Percentiles rank a stretch among this genome's conserved stretches.
These are phyloP conservation scores for Anthonomus grandis DNA, from an alignment of 1,140 invertebrate genomes.

Conservation along the genomic window DNA sequence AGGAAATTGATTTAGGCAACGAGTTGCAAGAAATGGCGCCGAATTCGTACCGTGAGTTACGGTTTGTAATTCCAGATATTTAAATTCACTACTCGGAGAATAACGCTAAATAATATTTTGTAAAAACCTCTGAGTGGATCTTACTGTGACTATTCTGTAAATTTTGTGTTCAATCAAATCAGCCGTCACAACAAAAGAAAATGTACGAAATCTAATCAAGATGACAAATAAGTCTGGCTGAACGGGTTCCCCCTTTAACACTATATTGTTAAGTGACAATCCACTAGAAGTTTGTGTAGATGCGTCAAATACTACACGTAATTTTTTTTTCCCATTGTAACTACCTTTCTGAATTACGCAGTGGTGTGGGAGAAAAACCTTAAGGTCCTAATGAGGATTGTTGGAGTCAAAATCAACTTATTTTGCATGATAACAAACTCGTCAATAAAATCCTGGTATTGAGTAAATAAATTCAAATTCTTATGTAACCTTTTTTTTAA, in stretches of 20 bases:
- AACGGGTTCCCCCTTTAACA: constrained; percentile 25
- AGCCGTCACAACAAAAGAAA: background rate
- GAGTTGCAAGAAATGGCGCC: too few species aligned
- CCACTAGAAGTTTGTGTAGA: too few species aligned
- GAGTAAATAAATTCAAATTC: background rate
- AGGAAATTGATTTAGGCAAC: constrained; percentile 5
- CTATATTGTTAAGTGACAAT: constrained; percentile 38
- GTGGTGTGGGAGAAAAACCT: constrained; percentile 34
- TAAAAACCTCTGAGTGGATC: constrained; percentile 2
- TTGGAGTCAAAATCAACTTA: background rate
- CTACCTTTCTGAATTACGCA: constrained; percentile 33
- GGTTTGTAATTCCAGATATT: too few species aligned
- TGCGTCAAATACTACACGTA: too few species aligned
- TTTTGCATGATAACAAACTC: background rate
- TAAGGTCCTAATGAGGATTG: background rate
- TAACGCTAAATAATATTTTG: constrained; percentile 12
- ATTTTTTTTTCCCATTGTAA: too few species aligned
- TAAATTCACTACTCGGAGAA: constrained; percentile 5
- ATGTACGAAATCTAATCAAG: constrained; percentile 4
- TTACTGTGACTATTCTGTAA: constrained; percentile 3
- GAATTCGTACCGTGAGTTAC: too few species aligned
- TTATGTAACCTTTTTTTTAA: background rate
- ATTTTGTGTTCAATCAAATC: constrained; percentile 22
- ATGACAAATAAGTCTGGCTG: constrained; percentile 17
- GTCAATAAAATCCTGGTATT: too few species aligned